A percentile compares a stretch with the other conserved stretches of the same genome.
Conservation (phyloP, 2,113 vertebrate species). For the Sigmodon hispidus region DNA sequence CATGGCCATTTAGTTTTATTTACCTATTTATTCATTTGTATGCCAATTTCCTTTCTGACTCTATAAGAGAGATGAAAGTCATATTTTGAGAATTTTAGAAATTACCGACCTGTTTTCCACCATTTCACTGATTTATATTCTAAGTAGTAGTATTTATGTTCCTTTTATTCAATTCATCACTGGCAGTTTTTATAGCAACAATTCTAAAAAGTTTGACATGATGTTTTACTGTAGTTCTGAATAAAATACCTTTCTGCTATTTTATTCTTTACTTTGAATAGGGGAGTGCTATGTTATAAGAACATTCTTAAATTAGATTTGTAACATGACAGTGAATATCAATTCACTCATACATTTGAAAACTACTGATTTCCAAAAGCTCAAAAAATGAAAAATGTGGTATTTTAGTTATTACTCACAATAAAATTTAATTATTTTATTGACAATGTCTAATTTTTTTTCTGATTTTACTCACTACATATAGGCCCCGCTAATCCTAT, state of each 20-base stretch:
- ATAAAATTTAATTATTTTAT: background rate
- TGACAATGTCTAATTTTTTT: background rate
- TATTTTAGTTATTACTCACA: background rate
- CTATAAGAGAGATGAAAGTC: background rate
- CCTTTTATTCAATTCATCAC: background rate
- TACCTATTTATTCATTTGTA: no score
- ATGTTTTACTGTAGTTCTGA: background rate
- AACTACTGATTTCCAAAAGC: background rate
- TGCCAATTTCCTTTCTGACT: background rate
- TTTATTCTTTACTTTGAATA: background rate
- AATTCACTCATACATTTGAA: background rate
- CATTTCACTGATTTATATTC: background rate
- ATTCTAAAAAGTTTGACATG: background rate
- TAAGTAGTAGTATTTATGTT: background rate
- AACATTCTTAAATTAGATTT: background rate
- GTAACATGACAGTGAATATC: background rate
- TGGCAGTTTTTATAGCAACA: background rate
- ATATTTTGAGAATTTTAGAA: background rate
- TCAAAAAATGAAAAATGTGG: background rate
- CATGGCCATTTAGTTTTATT: background rate
- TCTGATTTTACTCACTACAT: background rate
- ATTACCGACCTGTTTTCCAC: background rate
- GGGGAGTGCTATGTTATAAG: background rate
- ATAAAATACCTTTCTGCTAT: background rate
- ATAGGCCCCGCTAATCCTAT: background rate